Evolutionary conservation across 2,888 invertebrate genomes (phyloP), one percentile per base, ranked within the genome.

Genomic region (Eucriotettix oculatus): DNA sequence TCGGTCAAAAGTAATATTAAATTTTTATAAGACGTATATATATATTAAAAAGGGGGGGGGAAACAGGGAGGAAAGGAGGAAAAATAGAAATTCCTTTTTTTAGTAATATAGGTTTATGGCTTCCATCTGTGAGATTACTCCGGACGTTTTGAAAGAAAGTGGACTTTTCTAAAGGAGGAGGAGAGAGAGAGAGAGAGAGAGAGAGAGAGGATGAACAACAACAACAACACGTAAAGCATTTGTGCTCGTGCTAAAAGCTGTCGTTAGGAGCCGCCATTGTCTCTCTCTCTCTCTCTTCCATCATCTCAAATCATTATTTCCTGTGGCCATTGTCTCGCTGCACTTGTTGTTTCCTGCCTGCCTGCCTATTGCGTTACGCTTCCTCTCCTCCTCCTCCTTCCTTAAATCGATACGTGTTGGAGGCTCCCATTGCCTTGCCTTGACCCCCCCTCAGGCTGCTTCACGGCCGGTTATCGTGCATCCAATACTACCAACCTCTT

Each of bases 51-150:
- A 29, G 29, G 7, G 59, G 58, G 59, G 57, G 57, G 52, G 58
- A 59, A 59, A 61, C 56, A 72, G 71, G 73, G 72, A 72, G 71
- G 29, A 29, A 29, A n/a, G n/a, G n/a, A n/a, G n/a, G n/a, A 7
- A 29, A 29, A 73, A 73, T 72, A 71, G 72, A 71, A 73, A 73
- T 73, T 63, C 29, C 40, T 57, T 44, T 70, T 71, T 48, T 48
- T n/a, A 73, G 74, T 73, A 73, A 74, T 73, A 74, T 73, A 73
- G 73, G 73, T 73, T 74, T 74, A 74, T 73, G 71, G 73, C 72
- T 72, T 73, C 74, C 74, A 74, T 74, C 73, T 73, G 73, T 73
- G 71, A 73, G 73, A 74, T 74, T 74, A 73, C 73, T 73, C 73
- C 70, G 73, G 72, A 73, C 72, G 69, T 72, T 73, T 72, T 70